A percentile compares a stretch with the other conserved stretches of the same genome.
These are phyloP conservation scores for Euleptes europaea DNA, from an alignment of 2,113 vertebrate genomes.

Conservation along the genomic window DNA sequence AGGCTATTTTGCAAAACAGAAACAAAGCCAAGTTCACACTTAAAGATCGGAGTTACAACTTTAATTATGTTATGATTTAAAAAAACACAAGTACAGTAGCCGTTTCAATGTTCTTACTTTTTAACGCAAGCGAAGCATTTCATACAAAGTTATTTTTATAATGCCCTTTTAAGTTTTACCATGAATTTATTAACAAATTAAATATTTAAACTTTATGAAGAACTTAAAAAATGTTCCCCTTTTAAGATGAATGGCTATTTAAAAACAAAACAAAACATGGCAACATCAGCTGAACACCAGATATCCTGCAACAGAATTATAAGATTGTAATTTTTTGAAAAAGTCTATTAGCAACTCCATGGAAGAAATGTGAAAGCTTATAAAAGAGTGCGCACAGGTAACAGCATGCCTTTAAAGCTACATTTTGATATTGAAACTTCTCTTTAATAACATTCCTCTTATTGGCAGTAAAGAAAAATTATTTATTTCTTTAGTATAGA, in stretches of 20 bases:
- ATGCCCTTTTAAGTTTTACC: constrained; percentile 49
- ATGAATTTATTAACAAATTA: constrained; percentile 41
- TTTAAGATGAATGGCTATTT: constrained; percentile 28
- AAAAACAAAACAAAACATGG: no score
- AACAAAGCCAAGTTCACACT: constrained; percentile 21
- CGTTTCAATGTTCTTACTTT: constrained; percentile 29
- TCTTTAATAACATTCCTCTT: constrained; percentile 70
- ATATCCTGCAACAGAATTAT: constrained; percentile 53
- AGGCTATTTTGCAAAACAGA: not conserved
- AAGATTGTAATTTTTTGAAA: constrained; percentile 69
- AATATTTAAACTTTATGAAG: constrained; percentile 52
- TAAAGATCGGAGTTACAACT: constrained; percentile 37
- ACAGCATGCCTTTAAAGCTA: constrained; percentile 63
- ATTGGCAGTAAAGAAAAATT: constrained; percentile 61
- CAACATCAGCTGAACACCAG: constrained; percentile 55
- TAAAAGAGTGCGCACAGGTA: constrained; percentile 64
- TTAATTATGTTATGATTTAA: constrained; percentile 28
- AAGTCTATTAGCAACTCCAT: constrained; percentile 67
- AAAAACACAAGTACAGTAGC: constrained; percentile 25
- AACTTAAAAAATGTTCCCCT: constrained; percentile 42
- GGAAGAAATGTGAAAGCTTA: constrained; percentile 73
- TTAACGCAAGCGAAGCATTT: constrained; percentile 60
- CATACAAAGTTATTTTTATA: constrained; percentile 38
- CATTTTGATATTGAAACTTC: constrained; percentile 68
- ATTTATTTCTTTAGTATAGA: constrained; percentile 31